phyloP scores from a whole-genome alignment of 1,140 invertebrate species.

The Macrosteles quadrilineatus region DNA sequence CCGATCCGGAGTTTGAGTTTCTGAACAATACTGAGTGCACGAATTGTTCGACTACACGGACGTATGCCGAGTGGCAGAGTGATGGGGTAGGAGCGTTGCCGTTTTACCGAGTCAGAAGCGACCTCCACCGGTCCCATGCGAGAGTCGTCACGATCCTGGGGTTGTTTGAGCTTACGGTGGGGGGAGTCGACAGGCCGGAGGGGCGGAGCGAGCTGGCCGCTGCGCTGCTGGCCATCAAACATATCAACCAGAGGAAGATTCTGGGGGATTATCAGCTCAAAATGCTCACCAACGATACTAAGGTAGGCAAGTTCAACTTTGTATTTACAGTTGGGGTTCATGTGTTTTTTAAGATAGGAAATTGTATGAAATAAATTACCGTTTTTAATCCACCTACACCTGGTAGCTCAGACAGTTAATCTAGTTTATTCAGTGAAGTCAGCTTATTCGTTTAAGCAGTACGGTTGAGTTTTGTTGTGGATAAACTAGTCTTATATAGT shows the following conservation, averaged over 20 bases:
- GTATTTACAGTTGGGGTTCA: constrained; percentile 37
- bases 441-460: neutral
- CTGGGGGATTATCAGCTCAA: constrained; percentile 70
- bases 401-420: too few relatives aligned
- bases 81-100: neutral
- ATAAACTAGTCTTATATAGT: too few relatives aligned
- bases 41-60: neutral
- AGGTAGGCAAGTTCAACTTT: constrained; percentile 66
- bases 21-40: neutral
- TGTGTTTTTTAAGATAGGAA: too few relatives aligned
- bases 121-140: neutral
- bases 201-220: constrained; percentile 72
- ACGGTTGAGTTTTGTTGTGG: too few relatives aligned
- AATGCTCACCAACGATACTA: constrained; percentile 77
- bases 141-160: constrained; percentile 61
- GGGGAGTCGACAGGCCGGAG: constrained; percentile 55
- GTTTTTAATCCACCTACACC: neutral
- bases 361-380: too few relatives aligned
- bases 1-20: too few relatives aligned
- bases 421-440: too few relatives aligned
- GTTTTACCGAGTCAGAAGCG: neutral
- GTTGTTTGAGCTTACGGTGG: constrained; percentile 70
- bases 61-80: neutral
- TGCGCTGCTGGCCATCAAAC: constrained; percentile 69
- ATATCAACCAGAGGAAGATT: constrained; percentile 68